Base-by-base conservation (phyloP, 2,888 invertebrate genomes). In the Torymus auratus region DNA sequence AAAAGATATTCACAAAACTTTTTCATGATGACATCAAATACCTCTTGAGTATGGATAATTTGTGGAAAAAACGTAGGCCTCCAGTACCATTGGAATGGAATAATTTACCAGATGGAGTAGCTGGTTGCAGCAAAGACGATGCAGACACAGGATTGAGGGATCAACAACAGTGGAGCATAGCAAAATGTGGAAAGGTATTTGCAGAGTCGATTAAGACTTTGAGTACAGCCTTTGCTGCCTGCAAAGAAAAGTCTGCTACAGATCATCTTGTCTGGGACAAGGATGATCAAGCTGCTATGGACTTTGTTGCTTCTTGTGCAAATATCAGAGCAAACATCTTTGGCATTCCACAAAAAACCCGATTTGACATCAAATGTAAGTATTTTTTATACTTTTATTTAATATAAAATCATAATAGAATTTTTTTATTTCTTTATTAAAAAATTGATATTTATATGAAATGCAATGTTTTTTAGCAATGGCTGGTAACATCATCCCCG, bases 401-500 rank as follows among this genome's bases (percentile, higher is more conserved):
- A 50, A 73, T 41, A 60, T 67, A 23, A 50, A 7, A 13, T 58
- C 20, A 5, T 15, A 68, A 28, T 41, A 61, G 10, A 10, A 61
- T 52, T 20, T 50, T 20, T 67, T 17, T 17, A 2, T 52, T 52
- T 55, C 62, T 71, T 67, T 23, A 2, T 12, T 67, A 67, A n/a
- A n/a, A n/a, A n/a, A n/a, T n/a, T 28, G 11, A 17, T 64, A 72
- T 50, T 73, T 41, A 60, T 28, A 23, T 53, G 61, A 64, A 56
- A 55, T 41, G 1, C 0, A 41, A 41, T 7, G 7, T 41, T 41
- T 41, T 87, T 89, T 91, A 96, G 95, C 99, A 1, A 99, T 99
- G 96, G 99, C 99, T 0, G 99, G 99, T 15, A 99, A 99, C 91
- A 99, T 99, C 85, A 98, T 99, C 88, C 99, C 99, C 10, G 99